Conservation (phyloP, 2,888 invertebrate genomes). For the Tipula unca region DNA sequence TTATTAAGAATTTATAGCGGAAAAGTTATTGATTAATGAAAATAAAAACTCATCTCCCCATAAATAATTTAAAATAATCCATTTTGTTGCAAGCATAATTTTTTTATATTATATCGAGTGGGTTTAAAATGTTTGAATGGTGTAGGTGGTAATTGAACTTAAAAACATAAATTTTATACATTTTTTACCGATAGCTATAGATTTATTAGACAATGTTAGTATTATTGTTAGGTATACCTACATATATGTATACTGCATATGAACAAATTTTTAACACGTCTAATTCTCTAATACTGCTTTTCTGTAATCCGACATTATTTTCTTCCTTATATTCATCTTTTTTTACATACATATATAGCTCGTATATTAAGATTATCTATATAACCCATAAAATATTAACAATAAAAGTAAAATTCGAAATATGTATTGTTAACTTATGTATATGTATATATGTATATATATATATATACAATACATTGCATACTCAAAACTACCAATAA, state of each 20-base stretch:
- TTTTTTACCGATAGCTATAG: no score
- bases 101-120: not conserved
- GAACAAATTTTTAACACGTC: not conserved
- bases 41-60: not conserved
- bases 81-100: not conserved
- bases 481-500: not conserved
- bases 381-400: not conserved
- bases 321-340: not conserved
- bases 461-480: not conserved
- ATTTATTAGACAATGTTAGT: no score
- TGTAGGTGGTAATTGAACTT: no score
- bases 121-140: not conserved
- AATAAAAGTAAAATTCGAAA: not conserved
- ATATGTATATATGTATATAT: no score
- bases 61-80: not conserved
- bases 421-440: not conserved
- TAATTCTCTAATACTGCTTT: not conserved
- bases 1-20: not conserved
- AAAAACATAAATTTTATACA: no score
- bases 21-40: not conserved
- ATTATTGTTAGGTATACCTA: no score
- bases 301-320: not conserved
- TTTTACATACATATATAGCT: not conserved
- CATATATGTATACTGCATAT: not conserved
- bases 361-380: not conserved